Evolutionary conservation across 2,797 vertebrate species (phyloP), one percentile per base, ranked within the genome.

Genomic region (Melanotaenia boesemani): DNA sequence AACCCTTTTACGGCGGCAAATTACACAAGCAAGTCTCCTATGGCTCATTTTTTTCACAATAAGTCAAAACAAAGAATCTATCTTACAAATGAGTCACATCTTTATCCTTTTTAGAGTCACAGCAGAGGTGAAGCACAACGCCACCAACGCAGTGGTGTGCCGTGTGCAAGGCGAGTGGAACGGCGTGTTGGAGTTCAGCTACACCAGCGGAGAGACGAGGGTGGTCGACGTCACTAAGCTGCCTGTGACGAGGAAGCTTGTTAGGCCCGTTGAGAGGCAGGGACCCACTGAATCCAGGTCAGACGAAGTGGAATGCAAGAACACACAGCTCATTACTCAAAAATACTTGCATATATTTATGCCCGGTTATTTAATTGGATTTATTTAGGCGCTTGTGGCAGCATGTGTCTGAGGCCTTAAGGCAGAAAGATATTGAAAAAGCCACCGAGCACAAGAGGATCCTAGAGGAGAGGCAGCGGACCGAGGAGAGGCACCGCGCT

Each of bases 91-190:
- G 11, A 9, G 50, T 54, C 12, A 11, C 11, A 2, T 24, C 24
- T 1, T 24, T 6, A 0, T 0, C 28, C n/a, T 24, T 5, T 55
- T 13, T 69, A 99, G 98, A 89, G 97, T 99, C 41, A 98, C 96
- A 0, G 98, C 96, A 0, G 98, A 99, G 90, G 97, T 99, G 79
- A 99, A 98, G 91, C 97, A 99, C 92, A 98, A 97, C 75, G 0
- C 80, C n/a, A 96, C 95, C 2, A 98, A 96, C 65, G 94, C 94
- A 0, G 96, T 99, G 89, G 96, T 96, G 67, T 99, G 98, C 85
- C 96, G 94, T 6, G 97, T 98, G 34, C 98, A 99, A 84, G 98
- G 98, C 0, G 98, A 99, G 86, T 99, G 98, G 98, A 99, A 99
- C 70, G 98, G 97, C 0, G 15, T 92, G 2, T 90, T 99, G 16